Base-by-base conservation (phyloP, 2,113 vertebrate species). In the Chelonoidis abingdonii region DNA sequence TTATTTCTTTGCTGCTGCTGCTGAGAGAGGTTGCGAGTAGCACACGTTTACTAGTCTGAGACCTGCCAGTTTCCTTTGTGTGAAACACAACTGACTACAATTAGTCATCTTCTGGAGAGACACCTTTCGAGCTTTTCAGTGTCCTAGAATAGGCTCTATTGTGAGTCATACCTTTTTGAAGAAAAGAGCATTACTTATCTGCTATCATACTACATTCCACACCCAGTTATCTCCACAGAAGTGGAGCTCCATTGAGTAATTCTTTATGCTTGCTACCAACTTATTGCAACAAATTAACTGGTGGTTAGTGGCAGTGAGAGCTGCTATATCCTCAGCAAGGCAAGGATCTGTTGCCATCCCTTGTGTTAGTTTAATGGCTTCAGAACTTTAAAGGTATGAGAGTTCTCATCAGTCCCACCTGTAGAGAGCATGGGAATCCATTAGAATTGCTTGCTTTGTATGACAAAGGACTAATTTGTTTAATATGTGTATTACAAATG, bases 401-500 rank as follows among this genome's bases (percentile, higher is more conserved):
- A 12, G 90, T 88, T 92, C 83, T 90, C 92, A 90, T 92, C 93
- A 92, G 87, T 92, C 57, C 90, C 83, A 31, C 93, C 59, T 47
- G 83, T 57, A 84, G 87, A 88, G 92, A 47, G 29, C 38, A 31
- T 22, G 72, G 83, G 88, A 93, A 86, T 0, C 0, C 47, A 54
- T 3, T 5, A 86, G 54, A 19, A 0, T 90, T 52, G 10, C 92
- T 96, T 47, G 1, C 72, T 88, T 83, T 56, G 93, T 0, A 8
- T 19, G 96, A 96, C 93, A 91, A 95, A 93, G 92, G 94, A 6
- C 44, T 9, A 92, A 29, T 91, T 91, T 95, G 92, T 95, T 95
- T 87, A 80, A 84, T 85, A 80, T 75, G 81, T 84, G 79, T 5
- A 0, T 82, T 92, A 2, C 0, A 2, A 80, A 54, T 29, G 89